These are phyloP conservation scores for Agrochola litura DNA, from an alignment of 2,888 invertebrate species.

Conservation along the genomic window DNA sequence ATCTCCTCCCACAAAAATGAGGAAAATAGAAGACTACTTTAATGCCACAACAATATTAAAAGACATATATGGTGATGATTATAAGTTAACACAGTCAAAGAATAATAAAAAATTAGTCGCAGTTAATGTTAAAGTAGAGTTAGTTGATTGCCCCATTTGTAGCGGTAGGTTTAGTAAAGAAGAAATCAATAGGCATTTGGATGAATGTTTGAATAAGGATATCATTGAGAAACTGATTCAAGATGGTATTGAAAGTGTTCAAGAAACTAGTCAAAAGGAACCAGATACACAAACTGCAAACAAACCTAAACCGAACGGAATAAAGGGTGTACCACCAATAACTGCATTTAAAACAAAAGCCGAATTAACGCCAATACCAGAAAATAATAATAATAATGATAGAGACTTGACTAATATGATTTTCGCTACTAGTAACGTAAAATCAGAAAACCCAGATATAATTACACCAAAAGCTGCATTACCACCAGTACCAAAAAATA, in stretches of 20 bases:
- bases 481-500: neutral
- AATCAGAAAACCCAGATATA: slow-evolving; percentile 2
- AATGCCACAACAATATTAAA: slow-evolving; percentile 80
- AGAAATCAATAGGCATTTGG: slow-evolving; percentile 85
- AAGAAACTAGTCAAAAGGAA: slow-evolving; percentile 25
- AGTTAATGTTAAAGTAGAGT: slow-evolving; percentile 62
- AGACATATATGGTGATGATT: slow-evolving; percentile 85
- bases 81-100: slow-evolving; percentile 73
- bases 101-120: slow-evolving; percentile 74
- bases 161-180: slow-evolving; percentile 73
- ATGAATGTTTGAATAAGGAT: slow-evolving; percentile 86
- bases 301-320: slow-evolving; percentile 9
- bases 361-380: neutral
- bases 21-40: slow-evolving; percentile 85
- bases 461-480: slow-evolving; percentile 7
- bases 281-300: slow-evolving; percentile 7
- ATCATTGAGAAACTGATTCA: slow-evolving; percentile 76
- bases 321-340: slow-evolving; percentile 10
- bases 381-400: slow-evolving; percentile 2
- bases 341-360: slow-evolving; percentile 20
- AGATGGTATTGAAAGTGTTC: slow-evolving; percentile 33
- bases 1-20: slow-evolving; percentile 80
- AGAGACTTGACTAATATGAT: slow-evolving; percentile 34
- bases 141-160: slow-evolving; percentile 89
- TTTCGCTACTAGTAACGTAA: neutral